Evolutionary conservation across 2,888 invertebrate species (phyloP).

Genomic region (Rugalucina vietnamica): DNA sequence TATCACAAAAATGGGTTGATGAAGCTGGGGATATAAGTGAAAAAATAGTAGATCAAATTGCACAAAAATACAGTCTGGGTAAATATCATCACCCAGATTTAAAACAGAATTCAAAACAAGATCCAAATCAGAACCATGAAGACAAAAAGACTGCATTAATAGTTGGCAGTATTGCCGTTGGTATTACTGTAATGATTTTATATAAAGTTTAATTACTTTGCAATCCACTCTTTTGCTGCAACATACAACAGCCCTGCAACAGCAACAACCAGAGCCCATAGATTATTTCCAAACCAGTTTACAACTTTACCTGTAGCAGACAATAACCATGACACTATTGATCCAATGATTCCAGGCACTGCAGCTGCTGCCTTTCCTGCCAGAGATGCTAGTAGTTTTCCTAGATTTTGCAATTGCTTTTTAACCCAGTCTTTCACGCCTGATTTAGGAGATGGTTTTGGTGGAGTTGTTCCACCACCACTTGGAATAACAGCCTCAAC

Average conservation of each 20-base stretch:
- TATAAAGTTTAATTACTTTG: neutral
- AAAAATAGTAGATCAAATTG: too few species aligned
- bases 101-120: too few species aligned
- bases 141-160: neutral
- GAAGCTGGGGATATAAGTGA: too few species aligned
- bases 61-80: too few species aligned
- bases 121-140: too few species aligned
- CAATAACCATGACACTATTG: neutral
- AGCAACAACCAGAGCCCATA: neutral
- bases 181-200: neutral
- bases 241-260: neutral
- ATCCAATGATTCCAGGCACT: neutral
- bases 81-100: too few species aligned
- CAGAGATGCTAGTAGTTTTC: neutral
- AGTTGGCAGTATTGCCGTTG: neutral
- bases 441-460: neutral
- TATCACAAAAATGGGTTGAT: too few species aligned
- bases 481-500: neutral
- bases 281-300: neutral
- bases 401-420: neutral
- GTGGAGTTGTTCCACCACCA: neutral
- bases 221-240: neutral
- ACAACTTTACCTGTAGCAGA: conserved; percentile 2
- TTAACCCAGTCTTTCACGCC: neutral
- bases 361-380: conserved; percentile 4